A percentile compares a stretch with the other conserved stretches of the same genome.
Conservation (phyloP, 2,888 invertebrate genomes). For the Ferdinandea cuprea region DNA sequence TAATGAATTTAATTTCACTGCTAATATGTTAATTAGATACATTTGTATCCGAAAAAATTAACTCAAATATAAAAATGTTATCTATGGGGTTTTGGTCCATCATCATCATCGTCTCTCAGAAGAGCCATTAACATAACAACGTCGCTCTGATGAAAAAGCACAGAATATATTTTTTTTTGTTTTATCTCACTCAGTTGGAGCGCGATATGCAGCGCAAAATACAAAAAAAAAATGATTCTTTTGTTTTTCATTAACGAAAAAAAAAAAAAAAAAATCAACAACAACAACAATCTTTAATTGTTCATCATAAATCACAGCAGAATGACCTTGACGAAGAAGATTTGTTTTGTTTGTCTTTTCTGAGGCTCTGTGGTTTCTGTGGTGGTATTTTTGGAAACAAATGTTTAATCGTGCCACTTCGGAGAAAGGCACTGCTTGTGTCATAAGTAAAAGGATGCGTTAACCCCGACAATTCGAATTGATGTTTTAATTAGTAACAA, state of each 20-base stretch:
- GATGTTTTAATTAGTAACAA: conserved; percentile 41
- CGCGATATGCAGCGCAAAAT: conserved; percentile 28
- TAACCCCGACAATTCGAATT: conserved; percentile 14
- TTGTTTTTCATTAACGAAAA: conserved; percentile 33
- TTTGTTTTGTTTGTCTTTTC: too few species aligned
- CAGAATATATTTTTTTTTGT: conserved; percentile 41
- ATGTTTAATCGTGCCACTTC: conserved; percentile 21
- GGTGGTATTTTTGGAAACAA: conserved; percentile 46
- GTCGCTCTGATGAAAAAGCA: conserved; percentile 45
- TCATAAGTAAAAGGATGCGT: conserved; percentile 31
- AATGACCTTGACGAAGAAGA: conserved; percentile 68
- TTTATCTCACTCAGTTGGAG: conserved; percentile 18
- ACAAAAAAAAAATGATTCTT: conserved; percentile 10
- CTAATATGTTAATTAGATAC: conserved; percentile 63
- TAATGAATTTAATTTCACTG: conserved; percentile 61
- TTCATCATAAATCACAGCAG: conserved; percentile 64
- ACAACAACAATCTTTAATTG: conserved; percentile 48
- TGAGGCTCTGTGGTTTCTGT: conserved; percentile 1
- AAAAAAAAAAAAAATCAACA: conserved; percentile 22
- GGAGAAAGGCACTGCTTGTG: conserved; percentile 25
- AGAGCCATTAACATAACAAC: conserved; percentile 63
- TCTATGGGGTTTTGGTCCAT: conserved; percentile 42
- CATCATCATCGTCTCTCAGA: conserved; percentile 46
- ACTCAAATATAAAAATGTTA: conserved; percentile 39
- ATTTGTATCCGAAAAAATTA: conserved; percentile 39